phyloP scores from a whole-genome alignment of 2,797 vertebrate genomes.

The Darevskia nairensis region DNA sequence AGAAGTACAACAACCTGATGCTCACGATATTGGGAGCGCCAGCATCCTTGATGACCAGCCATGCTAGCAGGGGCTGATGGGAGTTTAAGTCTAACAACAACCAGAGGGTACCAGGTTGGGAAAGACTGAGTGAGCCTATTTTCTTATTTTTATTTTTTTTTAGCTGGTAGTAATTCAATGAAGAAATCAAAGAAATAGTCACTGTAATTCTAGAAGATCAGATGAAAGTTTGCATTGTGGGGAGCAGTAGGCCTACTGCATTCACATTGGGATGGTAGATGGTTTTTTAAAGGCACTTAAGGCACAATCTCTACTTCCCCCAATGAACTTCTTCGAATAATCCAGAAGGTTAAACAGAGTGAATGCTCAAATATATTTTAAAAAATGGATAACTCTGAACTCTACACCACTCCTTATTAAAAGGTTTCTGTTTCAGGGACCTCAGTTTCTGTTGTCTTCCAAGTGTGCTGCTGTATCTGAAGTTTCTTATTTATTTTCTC shows the following conservation, averaged over 20 bases:
- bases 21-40: no score
- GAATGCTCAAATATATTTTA: constrained; percentile 53
- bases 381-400: constrained; percentile 39
- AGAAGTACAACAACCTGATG: no score
- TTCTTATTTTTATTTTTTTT: no score
- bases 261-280: no score
- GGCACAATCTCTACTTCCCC: background rate
- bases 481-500: constrained; percentile 61
- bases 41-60: background rate
- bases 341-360: constrained; percentile 34
- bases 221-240: background rate
- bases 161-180: background rate
- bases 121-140: background rate
- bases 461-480: constrained; percentile 43
- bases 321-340: background rate
- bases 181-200: background rate
- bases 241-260: background rate
- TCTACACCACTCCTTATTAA: constrained; percentile 30
- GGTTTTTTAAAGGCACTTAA: background rate
- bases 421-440: constrained; percentile 10
- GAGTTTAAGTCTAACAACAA: background rate
- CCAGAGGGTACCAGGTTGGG: no score
- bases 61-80: no score
- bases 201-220: background rate
- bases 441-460: constrained; percentile 54